Evolutionary conservation across 2,888 invertebrate genomes (phyloP).

Genomic region (Drosophila monieri): DNA sequence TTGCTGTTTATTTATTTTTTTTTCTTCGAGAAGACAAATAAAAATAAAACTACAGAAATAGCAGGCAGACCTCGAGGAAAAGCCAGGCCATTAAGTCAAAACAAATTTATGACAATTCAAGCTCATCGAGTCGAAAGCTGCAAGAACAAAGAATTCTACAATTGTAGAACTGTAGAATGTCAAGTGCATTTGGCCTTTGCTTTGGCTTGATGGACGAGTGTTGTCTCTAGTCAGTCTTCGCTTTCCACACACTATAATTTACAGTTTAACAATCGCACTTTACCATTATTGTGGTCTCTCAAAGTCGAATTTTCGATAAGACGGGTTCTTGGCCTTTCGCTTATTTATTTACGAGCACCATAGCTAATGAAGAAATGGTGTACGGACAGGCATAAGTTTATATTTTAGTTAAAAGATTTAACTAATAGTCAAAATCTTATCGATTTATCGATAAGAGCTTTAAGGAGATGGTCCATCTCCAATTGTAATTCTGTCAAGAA

Average conservation of each 20-base stretch:
- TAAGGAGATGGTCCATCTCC: too few species aligned
- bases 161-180: constrained; percentile 15
- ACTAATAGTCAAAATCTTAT: too few species aligned
- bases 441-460: too few species aligned
- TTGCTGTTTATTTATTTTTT: constrained; percentile 5
- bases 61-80: constrained; percentile 9
- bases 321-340: background rate
- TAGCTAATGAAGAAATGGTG: constrained; percentile 11
- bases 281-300: constrained; percentile 18
- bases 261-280: constrained; percentile 29
- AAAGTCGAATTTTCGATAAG: constrained; percentile 23
- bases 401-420: too few species aligned
- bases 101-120: constrained; percentile 44
- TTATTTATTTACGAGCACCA: constrained; percentile 8
- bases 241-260: constrained; percentile 22
- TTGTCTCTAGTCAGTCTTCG: constrained; percentile 9
- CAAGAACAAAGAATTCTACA: constrained; percentile 8
- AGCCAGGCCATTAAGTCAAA: constrained; percentile 26
- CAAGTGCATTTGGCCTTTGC: constrained; percentile 31
- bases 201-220: constrained; percentile 7
- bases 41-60: constrained; percentile 13
- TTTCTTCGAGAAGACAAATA: constrained; percentile 9
- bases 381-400: background rate
- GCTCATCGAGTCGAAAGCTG: constrained; percentile 23
- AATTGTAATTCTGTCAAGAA: too few species aligned